Evolutionary conservation across 1,140 invertebrate species (phyloP), one percentile per base, ranked within the genome.

Genomic region (Muscidifurax raptorellus): DNA sequence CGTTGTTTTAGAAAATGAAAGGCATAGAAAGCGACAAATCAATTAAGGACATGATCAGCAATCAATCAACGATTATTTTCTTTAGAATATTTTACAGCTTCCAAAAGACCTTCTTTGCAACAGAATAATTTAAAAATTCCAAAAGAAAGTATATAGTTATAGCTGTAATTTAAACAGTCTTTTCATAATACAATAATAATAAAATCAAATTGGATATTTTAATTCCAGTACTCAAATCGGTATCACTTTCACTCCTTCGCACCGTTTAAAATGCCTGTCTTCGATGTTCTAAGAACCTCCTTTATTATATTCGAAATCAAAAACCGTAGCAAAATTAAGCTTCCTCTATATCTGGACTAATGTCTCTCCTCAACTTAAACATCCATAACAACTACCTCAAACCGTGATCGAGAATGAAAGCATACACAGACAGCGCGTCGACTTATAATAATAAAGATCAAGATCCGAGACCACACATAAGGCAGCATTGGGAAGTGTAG

Each of bases 381-480:
- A 52, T 22, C 52, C 22, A 59, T 59, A n/a, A 59, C 22, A n/a
- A n/a, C 52, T n/a, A 59, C 52, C 52, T 5, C 52, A 6, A 59
- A 59, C 22, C 18, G 6, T 18, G 1, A 59, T 59, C 52, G n/a
- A n/a, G 52, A n/a, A 22, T 59, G 22, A 59, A 59, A 59, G 52
- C 28, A 69, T 30, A 27, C 27, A 12, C 28, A 69, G 25, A 28
- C 18, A 36, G 71, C 71, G 72, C 27, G 72, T 75, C 36, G n/a
- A 40, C 79, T 5, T 27, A 28, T 69, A 74, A 28, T 69, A 74
- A 81, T 81, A 59, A 74, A 74, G 80, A 74, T 81, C 69, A 47
- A 74, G 47, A 81, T 81, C 69, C n/a, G 10, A 25, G 80, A 81
- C 28, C 27, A 59, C 40, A 75, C 72, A 75, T 36, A 75, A 40